Evolutionary conservation across 1,140 invertebrate species (phyloP).

Genomic region (Homalodisca vitripennis): DNA sequence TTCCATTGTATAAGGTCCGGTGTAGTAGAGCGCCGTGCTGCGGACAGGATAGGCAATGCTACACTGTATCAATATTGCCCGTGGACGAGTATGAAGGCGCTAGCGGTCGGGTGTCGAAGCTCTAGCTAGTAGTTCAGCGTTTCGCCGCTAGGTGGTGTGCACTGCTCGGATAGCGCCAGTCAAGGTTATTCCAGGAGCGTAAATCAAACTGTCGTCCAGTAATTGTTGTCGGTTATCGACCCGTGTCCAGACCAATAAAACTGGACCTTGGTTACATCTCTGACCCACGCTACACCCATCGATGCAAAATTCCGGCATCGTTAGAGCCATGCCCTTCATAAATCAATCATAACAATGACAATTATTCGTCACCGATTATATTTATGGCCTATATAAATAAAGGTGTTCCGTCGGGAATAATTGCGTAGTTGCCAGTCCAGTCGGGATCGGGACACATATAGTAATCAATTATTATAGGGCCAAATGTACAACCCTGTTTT

Average conservation of each 20-base stretch:
- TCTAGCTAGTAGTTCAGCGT: not conserved
- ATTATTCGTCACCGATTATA: not conserved
- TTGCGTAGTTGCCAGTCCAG: no score
- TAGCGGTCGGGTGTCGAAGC: not conserved
- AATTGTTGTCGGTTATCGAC: constrained; percentile 15
- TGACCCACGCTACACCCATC: not conserved
- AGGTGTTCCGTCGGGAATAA: no score
- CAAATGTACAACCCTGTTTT: no score
- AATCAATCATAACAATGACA: not conserved
- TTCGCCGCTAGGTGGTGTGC: not conserved
- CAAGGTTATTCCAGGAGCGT: not conserved
- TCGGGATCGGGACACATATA: no score
- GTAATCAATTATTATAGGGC: no score
- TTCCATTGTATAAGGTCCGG: no score
- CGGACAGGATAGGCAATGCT: not conserved
- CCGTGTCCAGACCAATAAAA: constrained; percentile 2
- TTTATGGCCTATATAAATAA: no score
- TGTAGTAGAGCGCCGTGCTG: no score
- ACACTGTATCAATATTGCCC: constrained; percentile 3
- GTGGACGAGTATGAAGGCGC: not conserved
- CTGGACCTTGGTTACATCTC: constrained; percentile 4
- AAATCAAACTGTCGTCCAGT: constrained; percentile 10
- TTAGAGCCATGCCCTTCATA: no score
- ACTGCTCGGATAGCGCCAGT: not conserved
- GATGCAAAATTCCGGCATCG: not conserved